phyloP scores from a whole-genome alignment of 2,888 invertebrate genomes.

The Apotomis capreana region DNA sequence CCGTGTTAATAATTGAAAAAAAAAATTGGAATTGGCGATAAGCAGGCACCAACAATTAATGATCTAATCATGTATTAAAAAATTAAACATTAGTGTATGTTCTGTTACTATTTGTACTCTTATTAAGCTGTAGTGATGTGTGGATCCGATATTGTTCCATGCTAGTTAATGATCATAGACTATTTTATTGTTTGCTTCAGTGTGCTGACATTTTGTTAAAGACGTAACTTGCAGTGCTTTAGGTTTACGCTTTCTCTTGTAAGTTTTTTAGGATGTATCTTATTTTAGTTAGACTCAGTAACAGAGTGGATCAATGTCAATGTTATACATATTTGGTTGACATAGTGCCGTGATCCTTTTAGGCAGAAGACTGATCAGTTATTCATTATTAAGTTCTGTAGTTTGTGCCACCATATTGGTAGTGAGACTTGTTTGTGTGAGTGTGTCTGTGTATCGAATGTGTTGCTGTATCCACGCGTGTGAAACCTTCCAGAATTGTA shows the following conservation, averaged over 20 bases:
- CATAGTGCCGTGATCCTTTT: constrained; percentile 62
- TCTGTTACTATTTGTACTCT: constrained; percentile 49
- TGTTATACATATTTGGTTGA: constrained; percentile 56
- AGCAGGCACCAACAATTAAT: constrained; percentile 58
- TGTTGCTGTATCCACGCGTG: constrained; percentile 53
- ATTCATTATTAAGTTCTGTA: constrained; percentile 80
- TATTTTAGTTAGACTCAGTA: constrained; percentile 77
- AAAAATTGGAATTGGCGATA: constrained; percentile 51
- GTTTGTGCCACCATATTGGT: constrained; percentile 74
- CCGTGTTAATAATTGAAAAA: constrained; percentile 13
- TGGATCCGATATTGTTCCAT: constrained; percentile 54
- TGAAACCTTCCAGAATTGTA: constrained; percentile 55
- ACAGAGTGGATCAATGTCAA: constrained; percentile 71
- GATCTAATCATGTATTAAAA: constrained; percentile 59
- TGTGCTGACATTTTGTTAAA: constrained; percentile 70
- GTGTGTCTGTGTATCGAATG: constrained; percentile 66
- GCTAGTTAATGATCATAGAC: constrained; percentile 64
- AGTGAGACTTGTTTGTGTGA: constrained; percentile 60
- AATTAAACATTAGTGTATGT: constrained; percentile 53
- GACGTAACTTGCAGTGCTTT: constrained; percentile 76
- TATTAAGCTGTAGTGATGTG: constrained; percentile 52
- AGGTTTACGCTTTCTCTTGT: constrained; percentile 70
- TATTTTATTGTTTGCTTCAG: constrained; percentile 67
- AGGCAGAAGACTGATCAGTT: constrained; percentile 79
- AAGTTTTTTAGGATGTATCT: constrained; percentile 66